Percentiles rank a stretch among this genome's conserved stretches.
These are phyloP conservation scores for Leptinotarsa undecemlineata DNA, from an alignment of 1,140 invertebrate species.

Conservation along the genomic window DNA sequence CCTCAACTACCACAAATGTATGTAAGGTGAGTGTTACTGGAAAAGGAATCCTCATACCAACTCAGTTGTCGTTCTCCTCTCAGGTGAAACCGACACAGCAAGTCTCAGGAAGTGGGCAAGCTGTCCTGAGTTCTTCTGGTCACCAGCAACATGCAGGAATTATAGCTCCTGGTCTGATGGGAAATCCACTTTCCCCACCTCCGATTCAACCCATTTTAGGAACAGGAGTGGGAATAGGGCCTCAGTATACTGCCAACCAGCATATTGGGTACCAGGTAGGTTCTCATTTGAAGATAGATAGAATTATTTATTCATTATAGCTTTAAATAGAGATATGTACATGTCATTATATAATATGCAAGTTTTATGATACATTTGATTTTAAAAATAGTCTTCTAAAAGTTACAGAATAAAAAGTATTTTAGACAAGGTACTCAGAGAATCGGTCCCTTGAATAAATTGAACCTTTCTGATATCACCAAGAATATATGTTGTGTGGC, in stretches of 20 bases:
- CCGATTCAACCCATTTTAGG: conserved; percentile 56
- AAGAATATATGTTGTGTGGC: too few species aligned
- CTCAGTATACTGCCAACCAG: conserved; percentile 57
- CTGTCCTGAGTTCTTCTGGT: conserved; percentile 39
- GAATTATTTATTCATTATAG: too few species aligned
- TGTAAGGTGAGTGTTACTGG: conserved; percentile 63
- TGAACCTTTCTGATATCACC: too few species aligned
- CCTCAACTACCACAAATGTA: conserved; percentile 64
- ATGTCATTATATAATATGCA: too few species aligned
- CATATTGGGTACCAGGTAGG: conserved; percentile 63
- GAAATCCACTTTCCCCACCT: conserved; percentile 64
- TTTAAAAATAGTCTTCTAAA: too few species aligned
- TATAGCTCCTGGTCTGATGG: conserved; percentile 61
- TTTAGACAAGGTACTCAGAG: too few species aligned
- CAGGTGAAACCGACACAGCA: conserved; percentile 77
- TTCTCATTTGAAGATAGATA: background rate
- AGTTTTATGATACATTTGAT: too few species aligned
- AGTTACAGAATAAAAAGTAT: too few species aligned
- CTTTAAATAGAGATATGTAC: too few species aligned
- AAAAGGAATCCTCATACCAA: background rate
- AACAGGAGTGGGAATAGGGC: conserved; percentile 49
- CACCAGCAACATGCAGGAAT: conserved; percentile 51
- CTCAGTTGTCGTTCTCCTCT: conserved; percentile 13
- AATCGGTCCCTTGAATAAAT: too few species aligned
- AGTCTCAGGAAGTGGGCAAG: conserved; percentile 57